Evolutionary conservation across 1,140 invertebrate genomes (phyloP), one percentile per base, ranked within the genome.

Genomic region (Idris sp.): DNA sequence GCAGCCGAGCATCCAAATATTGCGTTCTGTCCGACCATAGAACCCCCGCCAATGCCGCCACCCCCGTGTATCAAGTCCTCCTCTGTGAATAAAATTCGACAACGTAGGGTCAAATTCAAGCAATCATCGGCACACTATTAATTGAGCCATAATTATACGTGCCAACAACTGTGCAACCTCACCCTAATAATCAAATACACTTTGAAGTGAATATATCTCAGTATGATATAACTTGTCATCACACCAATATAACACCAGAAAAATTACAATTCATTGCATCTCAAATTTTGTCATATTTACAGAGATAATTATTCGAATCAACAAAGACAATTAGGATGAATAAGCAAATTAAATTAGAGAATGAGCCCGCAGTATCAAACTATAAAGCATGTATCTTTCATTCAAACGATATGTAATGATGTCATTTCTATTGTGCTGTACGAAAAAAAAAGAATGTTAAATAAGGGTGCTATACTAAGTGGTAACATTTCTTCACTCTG

Each of bases 1-100:
- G 93, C 91, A 58, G 92, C 91, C 19, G 92, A 93, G 83, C 92
- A 93, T 51, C 92, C 92, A 87, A 93, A 93, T 71, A 93, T 89
- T 69, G 90, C 90, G 77, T 91, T 89, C 78, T 90, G 89, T 49
- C 88, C 87, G 74, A 89, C 87, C 81, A 86, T 87, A 77, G 83
- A 85, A 78, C 83, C 84, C 72, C 84, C 84, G 36, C 83, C 84
- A 49, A 86, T 79, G 74, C 84, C 82, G 41, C 83, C 86, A 72
- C 86, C 85, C 73, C 84, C 84, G 67, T 86, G 87, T 83, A 88
- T 87, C 83, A 85, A 81, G 79, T 88, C 85, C 73, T 87, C 86
- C 77, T 87, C 84, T 87, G 84, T 76, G 76, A 86, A 85, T 48
- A 74, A 82, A 76, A 82, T 81, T 40, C 56, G 9, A 72, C n/a